Conservation (phyloP, 2,888 invertebrate species). For the Drosophila mimica region DNA sequence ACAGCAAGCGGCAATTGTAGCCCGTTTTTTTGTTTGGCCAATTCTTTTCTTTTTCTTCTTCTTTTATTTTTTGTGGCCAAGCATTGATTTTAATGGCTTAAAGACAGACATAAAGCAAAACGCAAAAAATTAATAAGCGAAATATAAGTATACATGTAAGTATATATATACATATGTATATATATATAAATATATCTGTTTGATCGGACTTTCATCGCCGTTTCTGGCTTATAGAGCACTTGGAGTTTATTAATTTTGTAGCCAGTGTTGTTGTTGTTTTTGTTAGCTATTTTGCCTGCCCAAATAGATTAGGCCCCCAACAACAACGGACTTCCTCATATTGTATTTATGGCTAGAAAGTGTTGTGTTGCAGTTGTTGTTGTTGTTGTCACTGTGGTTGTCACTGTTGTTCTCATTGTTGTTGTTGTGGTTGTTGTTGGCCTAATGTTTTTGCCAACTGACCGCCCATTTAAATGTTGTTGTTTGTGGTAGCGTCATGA, state of each 20-base stretch:
- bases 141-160: slow-evolving; percentile 26
- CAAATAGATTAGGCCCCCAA: slow-evolving; percentile 45
- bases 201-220: slow-evolving; percentile 76
- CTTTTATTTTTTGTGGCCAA: slow-evolving; percentile 17
- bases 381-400: not conserved
- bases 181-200: slow-evolving; percentile 13
- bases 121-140: slow-evolving; percentile 61
- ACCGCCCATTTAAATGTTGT: slow-evolving; percentile 60
- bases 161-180: slow-evolving; percentile 2
- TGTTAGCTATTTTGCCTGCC: slow-evolving; percentile 31
- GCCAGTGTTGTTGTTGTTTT: slow-evolving; percentile 38
- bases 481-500: slow-evolving; percentile 33
- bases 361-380: slow-evolving; percentile 34
- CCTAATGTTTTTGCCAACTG: slow-evolving; percentile 73
- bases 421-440: slow-evolving; percentile 33
- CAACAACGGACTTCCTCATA: slow-evolving; percentile 47
- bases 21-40: slow-evolving; percentile 43
- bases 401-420: not conserved
- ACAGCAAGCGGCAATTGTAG: slow-evolving; percentile 59
- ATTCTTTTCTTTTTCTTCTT: slow-evolving; percentile 39
- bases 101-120: slow-evolving; percentile 48
- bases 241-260: slow-evolving; percentile 72
- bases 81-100: slow-evolving; percentile 76
- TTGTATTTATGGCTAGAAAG: slow-evolving; percentile 72
- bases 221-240: slow-evolving; percentile 59